Evolutionary conservation across 2,113 vertebrate genomes (phyloP).

Genomic region (Phocoena sinus): DNA sequence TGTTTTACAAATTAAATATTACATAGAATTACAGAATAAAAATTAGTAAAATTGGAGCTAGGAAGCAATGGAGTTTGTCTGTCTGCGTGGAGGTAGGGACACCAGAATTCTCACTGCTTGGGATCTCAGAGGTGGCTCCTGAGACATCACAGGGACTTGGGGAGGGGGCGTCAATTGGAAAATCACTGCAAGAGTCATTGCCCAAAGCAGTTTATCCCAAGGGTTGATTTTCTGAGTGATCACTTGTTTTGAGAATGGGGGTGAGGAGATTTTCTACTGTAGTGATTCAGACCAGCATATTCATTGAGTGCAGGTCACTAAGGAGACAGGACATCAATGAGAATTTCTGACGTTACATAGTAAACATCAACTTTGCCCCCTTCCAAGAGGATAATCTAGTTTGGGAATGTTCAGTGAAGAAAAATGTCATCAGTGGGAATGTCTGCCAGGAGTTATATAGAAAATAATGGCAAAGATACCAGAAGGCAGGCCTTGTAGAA

Average conservation of each 20-base stretch:
- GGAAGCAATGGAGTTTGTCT: neutral
- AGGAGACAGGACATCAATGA: neutral
- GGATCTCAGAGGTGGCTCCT: neutral
- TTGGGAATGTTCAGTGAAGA: constrained; percentile 3
- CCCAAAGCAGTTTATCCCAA: neutral
- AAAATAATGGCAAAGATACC: neutral
- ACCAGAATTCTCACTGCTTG: neutral
- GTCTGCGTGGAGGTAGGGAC: neutral
- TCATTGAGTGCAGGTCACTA: neutral
- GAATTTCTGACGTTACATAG: neutral
- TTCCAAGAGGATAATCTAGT: neutral
- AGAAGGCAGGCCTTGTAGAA: neutral
- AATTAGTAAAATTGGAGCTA: neutral
- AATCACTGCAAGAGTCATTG: neutral
- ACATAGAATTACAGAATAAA: neutral
- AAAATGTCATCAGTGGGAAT: neutral
- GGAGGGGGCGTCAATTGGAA: neutral
- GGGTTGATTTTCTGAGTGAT: neutral
- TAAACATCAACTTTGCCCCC: constrained; percentile 9
- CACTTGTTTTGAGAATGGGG: neutral
- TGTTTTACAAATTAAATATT: neutral
- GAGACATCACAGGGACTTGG: neutral
- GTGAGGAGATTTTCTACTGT: neutral
- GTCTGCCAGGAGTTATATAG: neutral
- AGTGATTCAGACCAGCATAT: neutral